Base-by-base conservation (phyloP, 2,888 invertebrate species). In the Stomorhina lunata region DNA sequence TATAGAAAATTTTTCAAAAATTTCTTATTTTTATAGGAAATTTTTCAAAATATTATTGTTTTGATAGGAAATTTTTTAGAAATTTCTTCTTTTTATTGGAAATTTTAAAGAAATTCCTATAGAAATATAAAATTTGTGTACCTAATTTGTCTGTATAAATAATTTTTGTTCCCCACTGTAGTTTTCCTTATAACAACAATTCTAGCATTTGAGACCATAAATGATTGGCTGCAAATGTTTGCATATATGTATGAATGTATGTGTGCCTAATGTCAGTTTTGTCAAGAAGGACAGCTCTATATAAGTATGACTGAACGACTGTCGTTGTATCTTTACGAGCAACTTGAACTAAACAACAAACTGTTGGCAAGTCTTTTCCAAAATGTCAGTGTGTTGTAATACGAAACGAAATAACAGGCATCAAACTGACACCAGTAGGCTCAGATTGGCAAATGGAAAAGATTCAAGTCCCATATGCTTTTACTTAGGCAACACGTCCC, bases 401-500 rank as follows among this genome's bases (percentile, higher is more conserved):
- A 37, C 53, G 48, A 15, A 79, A 75, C 63, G 57, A 79, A 65
- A 71, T 66, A 79, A 79, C 71, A 66, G 59, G 32, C 75, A 66
- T 79, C 71, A 82, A 82, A 82, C 79, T 76, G 82, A 76, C 82
- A 82, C 82, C 79, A 75, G 45, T 79, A 73, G 73, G 63, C 55
- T 55, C 34, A 72, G 32, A 73, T 65, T 69, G 63, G 53, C 37
- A 73, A 40, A 29, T 40, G 17, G 12, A 25, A 61, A 57, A 63
- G 22, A 77, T 53, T 53, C 48, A 66, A 48, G 73, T 66, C 40
- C 45, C 48, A 59, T 10, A n/a, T 45, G 53, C 53, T 53, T 48
- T 9, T 57, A 29, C n/a, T n/a, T n/a, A n/a, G n/a, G n/a, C n/a
- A n/a, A n/a, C n/a, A n/a, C n/a, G n/a, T 57, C 65, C 34, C 40